Evolutionary conservation across 1,140 invertebrate species (phyloP), one percentile per base, ranked within the genome.

Genomic region (Episyrphus balteatus): DNA sequence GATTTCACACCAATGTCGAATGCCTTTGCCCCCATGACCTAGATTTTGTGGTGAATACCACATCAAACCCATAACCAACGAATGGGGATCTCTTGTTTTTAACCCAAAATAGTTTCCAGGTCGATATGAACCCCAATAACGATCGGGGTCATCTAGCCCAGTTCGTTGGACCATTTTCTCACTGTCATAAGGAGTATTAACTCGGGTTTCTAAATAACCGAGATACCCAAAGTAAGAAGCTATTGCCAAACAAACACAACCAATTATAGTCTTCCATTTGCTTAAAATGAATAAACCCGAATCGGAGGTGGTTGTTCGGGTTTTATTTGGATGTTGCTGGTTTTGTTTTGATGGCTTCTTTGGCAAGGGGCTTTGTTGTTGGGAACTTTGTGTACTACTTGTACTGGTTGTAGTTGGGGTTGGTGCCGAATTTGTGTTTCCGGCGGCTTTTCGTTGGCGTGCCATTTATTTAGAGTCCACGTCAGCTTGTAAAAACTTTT

Each of bases 1-100:
- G 66, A 95, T 88, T 51, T 94, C 84, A 71, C 94, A 98, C 88
- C 87, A 94, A 67, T 98, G 93, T 41, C 92, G 76, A 31, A 88
- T 76, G 12, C 82, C 83, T 53, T 81, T 80, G 42, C 82, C 83
- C 48, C 74, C 80, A 48, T 73, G 75, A 15, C 69, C 73, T 48
- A 82, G 66, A 53, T 75, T 71, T 44, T 79, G 80, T 1, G 89
- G 81, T 53, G 90, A 79, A 59, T 92, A 94, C 96, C 96, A 99
- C 92, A 99, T 97, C 1, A 99, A 69, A 32, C 93, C 95, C 62
- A 90, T 84, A 0, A 93, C 80, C 9, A 92, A 76, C 0, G 94
- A 96, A 43, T 84, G 72, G 0, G 89, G 86, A 61, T 90, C 86
- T 53, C 92, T 73, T 2, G 87, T 91, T 69, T 92, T 92, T 55